phyloP scores from a whole-genome alignment of 2,888 invertebrate species.

The Anodontia alba region DNA sequence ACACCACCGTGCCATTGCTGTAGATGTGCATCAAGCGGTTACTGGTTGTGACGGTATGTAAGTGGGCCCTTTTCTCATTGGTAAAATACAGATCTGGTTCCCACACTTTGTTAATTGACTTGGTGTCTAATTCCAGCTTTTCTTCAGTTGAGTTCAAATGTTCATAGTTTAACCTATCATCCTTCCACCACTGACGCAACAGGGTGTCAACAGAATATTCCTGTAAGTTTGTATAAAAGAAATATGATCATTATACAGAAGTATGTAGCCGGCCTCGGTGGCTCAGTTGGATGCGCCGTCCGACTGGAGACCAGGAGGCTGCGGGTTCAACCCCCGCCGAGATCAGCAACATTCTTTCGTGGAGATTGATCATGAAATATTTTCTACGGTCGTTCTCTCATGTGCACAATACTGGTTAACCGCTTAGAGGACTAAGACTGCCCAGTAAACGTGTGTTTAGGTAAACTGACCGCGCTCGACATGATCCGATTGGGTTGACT shows the following conservation, averaged over 20 bases:
- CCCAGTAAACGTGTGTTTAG: no score
- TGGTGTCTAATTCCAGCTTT: constrained; percentile 37
- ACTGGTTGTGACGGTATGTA: constrained; percentile 37
- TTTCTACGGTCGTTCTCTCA: no score
- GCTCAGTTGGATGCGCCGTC: no score
- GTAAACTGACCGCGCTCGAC: no score
- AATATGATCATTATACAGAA: not conserved
- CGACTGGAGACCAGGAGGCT: no score
- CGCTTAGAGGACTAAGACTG: no score
- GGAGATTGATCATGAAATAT: no score
- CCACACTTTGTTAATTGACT: constrained; percentile 34
- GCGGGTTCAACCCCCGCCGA: no score
- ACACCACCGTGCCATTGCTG: constrained; percentile 42
- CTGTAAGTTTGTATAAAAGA: constrained; percentile 15
- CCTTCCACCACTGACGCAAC: constrained; percentile 30
- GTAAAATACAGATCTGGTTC: constrained; percentile 42
- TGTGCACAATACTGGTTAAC: no score
- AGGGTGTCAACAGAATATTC: constrained; percentile 38
- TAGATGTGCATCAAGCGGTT: constrained; percentile 44
- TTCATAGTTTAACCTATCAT: constrained; percentile 26
- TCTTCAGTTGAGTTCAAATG: not conserved
- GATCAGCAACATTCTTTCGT: no score
- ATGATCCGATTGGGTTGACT: no score
- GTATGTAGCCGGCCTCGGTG: no score
- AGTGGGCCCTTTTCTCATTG: constrained; percentile 38